Evolutionary conservation across 2,797 vertebrate genomes (phyloP).

Genomic region (Tauraco hartlaubi): DNA sequence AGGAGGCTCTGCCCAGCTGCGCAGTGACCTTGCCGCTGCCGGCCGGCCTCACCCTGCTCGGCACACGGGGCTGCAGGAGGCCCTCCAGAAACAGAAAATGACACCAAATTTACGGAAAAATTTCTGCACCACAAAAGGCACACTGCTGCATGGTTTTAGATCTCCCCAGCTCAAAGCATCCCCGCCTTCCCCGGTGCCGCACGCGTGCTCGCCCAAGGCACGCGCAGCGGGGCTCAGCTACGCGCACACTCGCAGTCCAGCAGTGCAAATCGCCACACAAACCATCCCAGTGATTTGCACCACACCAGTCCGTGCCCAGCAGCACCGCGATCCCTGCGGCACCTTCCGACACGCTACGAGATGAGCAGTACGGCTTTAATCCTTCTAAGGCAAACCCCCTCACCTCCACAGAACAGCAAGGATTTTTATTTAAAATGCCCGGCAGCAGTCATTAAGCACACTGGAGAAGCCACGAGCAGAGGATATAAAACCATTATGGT

Average conservation of each 20-base stretch:
- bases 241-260: rapidly evolving
- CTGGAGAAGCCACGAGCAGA: neutral
- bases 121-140: neutral
- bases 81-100: neutral
- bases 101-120: neutral
- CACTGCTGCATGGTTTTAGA: neutral
- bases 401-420: neutral
- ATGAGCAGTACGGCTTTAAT: neutral
- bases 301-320: neutral
- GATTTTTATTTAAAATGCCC: neutral
- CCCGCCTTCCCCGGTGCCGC: rapidly evolving
- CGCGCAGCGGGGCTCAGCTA: rapidly evolving
- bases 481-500: neutral
- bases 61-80: neutral
- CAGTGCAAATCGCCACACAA: rapidly evolving
- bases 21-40: constrained; percentile 20
- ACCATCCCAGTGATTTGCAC: neutral
- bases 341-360: rapidly evolving
- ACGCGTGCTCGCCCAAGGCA: neutral
- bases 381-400: neutral
- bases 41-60: neutral
- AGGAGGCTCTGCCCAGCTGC: constrained; percentile 52
- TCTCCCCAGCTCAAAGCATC: neutral
- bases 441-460: neutral
- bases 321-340: neutral